A percentile compares a stretch with the other conserved stretches of the same genome.
These are phyloP conservation scores for Eupristina koningsbergeri DNA, from an alignment of 1,140 invertebrate species.

Conservation along the genomic window DNA sequence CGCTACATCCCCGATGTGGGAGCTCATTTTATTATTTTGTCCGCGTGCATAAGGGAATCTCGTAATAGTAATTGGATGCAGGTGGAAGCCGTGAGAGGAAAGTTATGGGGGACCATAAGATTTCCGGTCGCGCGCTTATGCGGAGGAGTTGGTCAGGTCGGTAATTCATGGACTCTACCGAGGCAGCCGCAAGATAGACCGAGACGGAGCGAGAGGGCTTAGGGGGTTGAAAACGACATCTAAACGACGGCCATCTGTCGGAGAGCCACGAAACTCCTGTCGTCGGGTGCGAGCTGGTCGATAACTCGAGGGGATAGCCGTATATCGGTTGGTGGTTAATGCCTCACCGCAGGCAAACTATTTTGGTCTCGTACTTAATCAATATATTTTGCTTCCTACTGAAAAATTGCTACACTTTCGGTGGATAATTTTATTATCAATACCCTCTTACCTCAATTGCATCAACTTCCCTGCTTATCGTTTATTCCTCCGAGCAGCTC, in stretches of 20 bases:
- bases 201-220: slow-evolving; percentile 46
- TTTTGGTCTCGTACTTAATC: slow-evolving; percentile 42
- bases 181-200: slow-evolving; percentile 57
- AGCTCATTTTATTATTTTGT: slow-evolving; percentile 43
- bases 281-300: slow-evolving; percentile 61
- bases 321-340: slow-evolving; percentile 71
- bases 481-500: neutral
- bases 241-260: slow-evolving; percentile 70
- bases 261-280: slow-evolving; percentile 64
- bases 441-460: neutral
- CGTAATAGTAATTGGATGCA: slow-evolving; percentile 8
- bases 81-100: slow-evolving; percentile 26
- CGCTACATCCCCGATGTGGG: neutral
- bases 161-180: slow-evolving; percentile 67
- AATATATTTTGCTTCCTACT: slow-evolving; percentile 37
- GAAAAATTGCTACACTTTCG: neutral
- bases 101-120: slow-evolving; percentile 37
- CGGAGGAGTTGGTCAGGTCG: slow-evolving; percentile 61
- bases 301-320: slow-evolving; percentile 59
- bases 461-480: neutral
- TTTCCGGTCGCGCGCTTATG: slow-evolving; percentile 4
- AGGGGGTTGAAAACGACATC: slow-evolving; percentile 69
- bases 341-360: slow-evolving; percentile 37
- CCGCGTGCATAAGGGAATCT: neutral
- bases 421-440: neutral